Percentiles rank a stretch among this genome's conserved stretches.
Conservation (phyloP, 2,888 invertebrate species). For the Ethmia dodecea region DNA sequence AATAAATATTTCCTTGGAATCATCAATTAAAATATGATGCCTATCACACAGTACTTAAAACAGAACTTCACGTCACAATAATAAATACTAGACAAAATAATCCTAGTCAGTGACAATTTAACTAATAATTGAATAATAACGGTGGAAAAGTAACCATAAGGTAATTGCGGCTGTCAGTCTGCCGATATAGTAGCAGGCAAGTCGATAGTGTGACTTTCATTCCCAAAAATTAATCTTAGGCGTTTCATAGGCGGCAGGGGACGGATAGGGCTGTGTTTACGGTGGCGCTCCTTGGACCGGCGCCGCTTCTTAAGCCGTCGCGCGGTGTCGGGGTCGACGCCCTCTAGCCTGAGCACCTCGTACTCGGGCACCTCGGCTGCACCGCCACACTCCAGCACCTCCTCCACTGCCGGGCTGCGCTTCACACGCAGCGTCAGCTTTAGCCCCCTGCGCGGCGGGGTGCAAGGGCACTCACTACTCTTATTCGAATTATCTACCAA, state of each 20-base stretch:
- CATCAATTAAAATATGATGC: constrained; percentile 55
- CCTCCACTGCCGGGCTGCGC: constrained; percentile 90
- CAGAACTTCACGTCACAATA: constrained; percentile 50
- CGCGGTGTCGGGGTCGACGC: constrained; percentile 78
- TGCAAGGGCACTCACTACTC: constrained; percentile 71
- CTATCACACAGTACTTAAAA: constrained; percentile 61
- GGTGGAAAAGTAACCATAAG: constrained; percentile 70
- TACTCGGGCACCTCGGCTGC: constrained; percentile 88
- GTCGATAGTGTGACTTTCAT: constrained; percentile 93
- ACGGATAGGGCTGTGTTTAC: constrained; percentile 72
- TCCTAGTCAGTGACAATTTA: constrained; percentile 73
- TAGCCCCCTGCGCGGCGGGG: constrained; percentile 80
- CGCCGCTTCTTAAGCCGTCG: constrained; percentile 77
- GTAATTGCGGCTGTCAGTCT: constrained; percentile 68
- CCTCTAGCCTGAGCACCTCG: constrained; percentile 90
- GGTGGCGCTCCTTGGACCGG: constrained; percentile 64
- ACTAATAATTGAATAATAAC: constrained; percentile 73
- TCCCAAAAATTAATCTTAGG: constrained; percentile 90
- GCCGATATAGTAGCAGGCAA: constrained; percentile 85
- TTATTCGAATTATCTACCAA: constrained; percentile 64
- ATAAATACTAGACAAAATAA: constrained; percentile 72
- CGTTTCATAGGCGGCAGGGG: constrained; percentile 88
- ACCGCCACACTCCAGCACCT: constrained; percentile 85
- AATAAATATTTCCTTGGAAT: constrained; percentile 59
- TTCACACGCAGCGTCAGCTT: constrained; percentile 92